phyloP scores from a whole-genome alignment of 2,113 vertebrate species.

The Centropus unirufus region DNA sequence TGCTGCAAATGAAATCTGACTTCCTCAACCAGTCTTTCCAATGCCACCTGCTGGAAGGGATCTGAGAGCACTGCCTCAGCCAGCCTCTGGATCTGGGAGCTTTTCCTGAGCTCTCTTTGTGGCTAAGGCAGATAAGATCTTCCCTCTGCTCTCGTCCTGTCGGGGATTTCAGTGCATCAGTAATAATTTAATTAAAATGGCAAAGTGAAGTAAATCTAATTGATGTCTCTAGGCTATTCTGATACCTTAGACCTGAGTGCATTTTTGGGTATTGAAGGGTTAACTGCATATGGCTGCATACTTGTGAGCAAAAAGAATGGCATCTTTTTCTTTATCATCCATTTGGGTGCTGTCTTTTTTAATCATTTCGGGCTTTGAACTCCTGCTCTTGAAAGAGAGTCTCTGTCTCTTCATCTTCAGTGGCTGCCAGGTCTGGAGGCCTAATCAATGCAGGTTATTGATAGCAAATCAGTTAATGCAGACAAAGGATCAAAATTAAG shows the following conservation, averaged over 20 bases:
- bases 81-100: fast-evolving
- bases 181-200: conserved; percentile 43
- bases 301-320: conserved; percentile 4
- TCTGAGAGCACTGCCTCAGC: background rate
- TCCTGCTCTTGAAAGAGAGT: conserved; percentile 55
- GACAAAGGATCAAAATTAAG: conserved; percentile 71
- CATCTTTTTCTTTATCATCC: conserved; percentile 64
- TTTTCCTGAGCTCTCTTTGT: background rate
- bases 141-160: background rate
- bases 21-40: background rate
- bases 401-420: conserved; percentile 60
- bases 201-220: background rate
- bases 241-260: background rate
- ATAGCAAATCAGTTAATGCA: conserved; percentile 76
- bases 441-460: conserved; percentile 75
- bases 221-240: background rate
- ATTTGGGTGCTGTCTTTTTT: conserved; percentile 50
- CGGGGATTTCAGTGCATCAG: background rate
- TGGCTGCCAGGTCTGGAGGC: conserved; percentile 49
- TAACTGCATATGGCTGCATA: conserved; percentile 44
- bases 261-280: background rate
- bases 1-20: conserved; percentile 2
- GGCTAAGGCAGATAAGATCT: conserved; percentile 24
- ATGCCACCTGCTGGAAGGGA: conserved; percentile 27
- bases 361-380: conserved; percentile 68